phyloP scores from a whole-genome alignment of 2,113 vertebrate species.

The Miniopterus natalensis region DNA sequence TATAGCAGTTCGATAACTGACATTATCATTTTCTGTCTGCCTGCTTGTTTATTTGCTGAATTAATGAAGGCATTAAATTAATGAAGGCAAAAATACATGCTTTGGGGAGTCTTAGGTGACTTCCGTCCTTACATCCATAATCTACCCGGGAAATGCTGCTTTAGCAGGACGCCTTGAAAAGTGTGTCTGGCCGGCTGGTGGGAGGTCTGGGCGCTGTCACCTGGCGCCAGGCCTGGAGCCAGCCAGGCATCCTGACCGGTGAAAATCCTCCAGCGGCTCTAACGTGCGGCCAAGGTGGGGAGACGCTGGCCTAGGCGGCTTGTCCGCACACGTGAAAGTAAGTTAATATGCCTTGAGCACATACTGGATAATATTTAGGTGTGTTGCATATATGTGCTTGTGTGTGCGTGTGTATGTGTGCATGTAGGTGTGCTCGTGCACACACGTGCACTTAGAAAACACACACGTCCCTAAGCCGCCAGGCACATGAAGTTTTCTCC shows the following conservation, averaged over 20 bases:
- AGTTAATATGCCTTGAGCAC: neutral
- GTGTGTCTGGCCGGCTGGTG: neutral
- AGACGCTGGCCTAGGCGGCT: neutral
- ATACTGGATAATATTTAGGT: neutral
- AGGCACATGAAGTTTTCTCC: neutral
- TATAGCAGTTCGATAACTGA: neutral
- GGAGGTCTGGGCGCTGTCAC: too few species aligned
- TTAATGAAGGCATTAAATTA: neutral
- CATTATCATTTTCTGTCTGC: neutral
- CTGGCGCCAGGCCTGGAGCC: too few species aligned
- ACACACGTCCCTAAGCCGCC: neutral
- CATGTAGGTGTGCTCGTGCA: neutral
- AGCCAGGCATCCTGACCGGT: neutral
- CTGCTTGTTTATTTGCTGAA: neutral
- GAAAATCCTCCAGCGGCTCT: neutral
- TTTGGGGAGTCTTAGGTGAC: neutral
- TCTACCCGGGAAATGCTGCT: neutral
- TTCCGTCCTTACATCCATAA: neutral
- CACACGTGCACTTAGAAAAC: neutral
- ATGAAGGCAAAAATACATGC: neutral
- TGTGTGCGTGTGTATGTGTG: too few species aligned
- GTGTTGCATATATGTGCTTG: neutral
- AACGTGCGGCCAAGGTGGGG: neutral
- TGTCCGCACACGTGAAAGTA: neutral
- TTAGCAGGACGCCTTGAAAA: neutral